A percentile compares a stretch with the other conserved stretches of the same genome.
phyloP scores from a whole-genome alignment of 2,113 vertebrate genomes.

The mouse (Mus musculus) region GRCm39 chr1:73899501-73900000 shows the following conservation, averaged over 20 bases:
- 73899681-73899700: conserved; percentile 49
- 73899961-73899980: background rate
- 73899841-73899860: background rate
- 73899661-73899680: conserved; percentile 57
- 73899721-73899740: background rate
- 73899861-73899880: background rate
- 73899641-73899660: conserved; percentile 73
- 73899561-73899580: conserved; percentile 74
- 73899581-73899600: conserved; percentile 71
- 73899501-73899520: conserved; percentile 53
- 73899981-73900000: background rate
- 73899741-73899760: background rate
- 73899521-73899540: conserved; percentile 65
- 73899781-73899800: background rate
- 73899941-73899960: background rate
- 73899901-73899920: background rate
- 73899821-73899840: background rate
- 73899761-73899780: background rate
- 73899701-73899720: background rate
- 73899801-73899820: background rate
- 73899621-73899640: conserved; percentile 76
- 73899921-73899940: background rate
- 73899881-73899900: background rate
- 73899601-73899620: conserved; percentile 78
- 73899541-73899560: background rate